Evolutionary conservation across 2,113 vertebrate species (phyloP), one percentile per base, ranked within the genome.

Genomic region (Pipa parva): DNA sequence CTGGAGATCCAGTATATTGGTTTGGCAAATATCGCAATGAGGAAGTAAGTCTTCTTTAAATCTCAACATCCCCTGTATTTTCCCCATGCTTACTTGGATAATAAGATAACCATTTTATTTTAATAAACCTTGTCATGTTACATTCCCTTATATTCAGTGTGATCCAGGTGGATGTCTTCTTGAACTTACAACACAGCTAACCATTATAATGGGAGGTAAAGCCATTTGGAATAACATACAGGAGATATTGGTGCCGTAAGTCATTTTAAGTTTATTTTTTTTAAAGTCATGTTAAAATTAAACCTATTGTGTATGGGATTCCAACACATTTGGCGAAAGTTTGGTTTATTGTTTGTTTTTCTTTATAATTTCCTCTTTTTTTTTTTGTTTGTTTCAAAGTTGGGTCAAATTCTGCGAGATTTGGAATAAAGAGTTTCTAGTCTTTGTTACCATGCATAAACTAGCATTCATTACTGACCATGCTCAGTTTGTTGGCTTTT

Each of bases 161-260:
- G 94, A 96, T 76, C 94, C 95, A 1, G 93, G 94, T 0, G 95
- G 95, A 42, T 97, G 93, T 77, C 89, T 97, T 37, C 82, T 96
- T 0, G 95, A 97, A 77, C 73, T 97, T 75, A 96, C 95, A 3
- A 97, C 93, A 8, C 95, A 97, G 75, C 87, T 97, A 70, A 86
- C 83, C 0, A 88, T 97, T 75, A 93, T 97, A 79, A 95, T 97
- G 88, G 93, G 93, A 59, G 95, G 94, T 1, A 97, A 96, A 85
- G 91, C 94, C 13, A 93, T 97, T 79, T 95, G 91, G 94, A 97
- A 96, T 82, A 97, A 97, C 72, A 84, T 97, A 74, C 95, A 97
- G 73, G 95, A 97, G 81, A 91, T 97, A 29, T 76, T 97, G 63
- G 15, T 97, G 55, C 94, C 94, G 94, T 97, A 86, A 92, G 94